Evolutionary conservation across 2,113 vertebrate genomes (phyloP), one percentile per base, ranked within the genome.

Genomic region (Callionymus lyra): DNA sequence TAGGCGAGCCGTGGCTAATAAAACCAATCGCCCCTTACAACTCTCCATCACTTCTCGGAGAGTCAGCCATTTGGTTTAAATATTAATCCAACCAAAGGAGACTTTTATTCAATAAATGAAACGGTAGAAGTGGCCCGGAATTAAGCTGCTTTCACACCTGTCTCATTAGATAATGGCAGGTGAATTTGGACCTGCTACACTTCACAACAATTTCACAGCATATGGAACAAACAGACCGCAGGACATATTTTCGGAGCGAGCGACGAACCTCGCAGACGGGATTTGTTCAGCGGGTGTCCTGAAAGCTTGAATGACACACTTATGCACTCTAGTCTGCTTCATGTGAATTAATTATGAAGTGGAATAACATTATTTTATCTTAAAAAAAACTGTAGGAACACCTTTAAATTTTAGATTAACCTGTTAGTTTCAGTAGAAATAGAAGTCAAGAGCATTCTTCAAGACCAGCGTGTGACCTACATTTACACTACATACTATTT

Each of bases 101-200:
- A 27, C 8, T 27, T 27, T 27, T 27, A 8, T 27, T 27, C 21
- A 34, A 13, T 45, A 34, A 14, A 45, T 32, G 35, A 19, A 16
- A 47, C 59, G 54, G 56, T 47, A 54, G 36, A 45, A 64, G 47
- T 13, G 2, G 32, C 43, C 50, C 31, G 19, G 38, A 54, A 76
- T 61, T 56, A 70, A 63, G 65, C 61, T 47, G 59, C 64, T 71
- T 76, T 73, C 74, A 75, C 74, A 73, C 70, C 59, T 71, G 70
- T 55, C 69, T 72, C 64, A 79, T 76, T 64, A 70, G 64, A 76
- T 68, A 47, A 74, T 62, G 55, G 47, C 44, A 63, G 46, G 40
- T 79, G 70, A 42, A 70, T 72, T 70, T 53, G 41, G 59, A 75
- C 50, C 46, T 56, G 65, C 60, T 54, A 42, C 68, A 63, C 57